These are phyloP conservation scores for Hylaeus volcanicus DNA, from an alignment of 1,140 invertebrate genomes.

Conservation along the genomic window DNA sequence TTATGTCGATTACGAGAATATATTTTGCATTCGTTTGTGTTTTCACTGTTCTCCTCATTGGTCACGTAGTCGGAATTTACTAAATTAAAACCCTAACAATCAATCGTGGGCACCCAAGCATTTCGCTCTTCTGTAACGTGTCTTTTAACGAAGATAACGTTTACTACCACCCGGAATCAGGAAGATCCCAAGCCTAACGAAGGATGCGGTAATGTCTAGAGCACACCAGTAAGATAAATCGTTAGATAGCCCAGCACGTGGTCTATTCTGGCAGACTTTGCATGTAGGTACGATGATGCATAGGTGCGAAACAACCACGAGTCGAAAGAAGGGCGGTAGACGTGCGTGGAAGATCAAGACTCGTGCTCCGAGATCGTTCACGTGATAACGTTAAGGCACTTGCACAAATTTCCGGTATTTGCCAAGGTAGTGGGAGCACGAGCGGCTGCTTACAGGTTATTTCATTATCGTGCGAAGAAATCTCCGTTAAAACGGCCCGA, in stretches of 20 bases:
- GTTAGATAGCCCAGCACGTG: constrained; percentile 14
- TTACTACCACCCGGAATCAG: constrained; percentile 1
- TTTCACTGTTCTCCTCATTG: too few species aligned
- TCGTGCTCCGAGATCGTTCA: constrained; percentile 44
- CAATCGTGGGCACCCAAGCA: too few species aligned
- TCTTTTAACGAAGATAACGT: not conserved
- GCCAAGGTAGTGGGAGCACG: constrained; percentile 55
- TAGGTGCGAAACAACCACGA: constrained; percentile 21
- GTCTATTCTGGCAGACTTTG: constrained; percentile 43
- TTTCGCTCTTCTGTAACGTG: too few species aligned
- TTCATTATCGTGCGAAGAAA: constrained; percentile 54
- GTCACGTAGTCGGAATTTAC: too few species aligned
- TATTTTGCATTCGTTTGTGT: too few species aligned
- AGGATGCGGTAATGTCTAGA: constrained; percentile 28
- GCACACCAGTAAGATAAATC: constrained; percentile 37
- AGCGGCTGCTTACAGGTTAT: constrained; percentile 52
- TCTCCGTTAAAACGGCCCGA: constrained; percentile 37
- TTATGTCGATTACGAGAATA: too few species aligned
- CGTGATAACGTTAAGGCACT: constrained; percentile 57
- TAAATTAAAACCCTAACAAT: too few species aligned
- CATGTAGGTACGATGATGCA: constrained; percentile 44
- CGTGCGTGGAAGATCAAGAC: constrained; percentile 51
- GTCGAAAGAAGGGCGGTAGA: constrained; percentile 32
- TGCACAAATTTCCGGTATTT: constrained; percentile 69
- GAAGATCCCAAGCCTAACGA: constrained; percentile 27